phyloP scores from a whole-genome alignment of 2,113 vertebrate species.

The Seriola aureovittata region DNA sequence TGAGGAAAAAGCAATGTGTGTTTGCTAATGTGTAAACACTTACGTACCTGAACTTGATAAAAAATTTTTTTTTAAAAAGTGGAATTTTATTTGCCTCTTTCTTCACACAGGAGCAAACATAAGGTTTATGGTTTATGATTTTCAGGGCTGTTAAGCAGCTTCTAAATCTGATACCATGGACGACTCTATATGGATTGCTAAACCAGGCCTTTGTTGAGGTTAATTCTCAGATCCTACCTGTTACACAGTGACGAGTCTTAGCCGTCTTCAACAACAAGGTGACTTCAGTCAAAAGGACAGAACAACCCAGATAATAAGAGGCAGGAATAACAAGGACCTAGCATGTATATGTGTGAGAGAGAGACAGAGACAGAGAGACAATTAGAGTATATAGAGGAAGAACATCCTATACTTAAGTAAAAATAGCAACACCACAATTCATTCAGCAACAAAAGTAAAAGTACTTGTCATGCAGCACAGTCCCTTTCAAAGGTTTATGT shows the following conservation, averaged over 20 bases:
- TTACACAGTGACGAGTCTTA: neutral
- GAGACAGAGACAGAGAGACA: no score
- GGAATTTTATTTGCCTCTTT: constrained; percentile 20
- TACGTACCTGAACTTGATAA: constrained; percentile 34
- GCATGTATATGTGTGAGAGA: neutral
- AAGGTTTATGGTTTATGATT: neutral
- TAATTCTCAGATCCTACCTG: neutral
- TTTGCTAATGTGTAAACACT: constrained; percentile 14
- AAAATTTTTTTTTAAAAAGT: constrained; percentile 22
- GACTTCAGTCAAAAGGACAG: neutral
- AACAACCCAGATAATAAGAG: neutral
- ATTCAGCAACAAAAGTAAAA: no score
- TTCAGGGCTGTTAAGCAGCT: neutral
- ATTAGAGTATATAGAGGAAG: neutral
- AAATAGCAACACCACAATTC: no score
- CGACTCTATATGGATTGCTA: neutral
- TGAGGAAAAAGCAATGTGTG: neutral
- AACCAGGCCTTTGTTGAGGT: constrained; percentile 8
- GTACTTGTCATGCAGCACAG: no score
- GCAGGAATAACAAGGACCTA: neutral
- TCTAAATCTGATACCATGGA: neutral
- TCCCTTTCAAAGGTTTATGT: no score
- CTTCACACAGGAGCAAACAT: neutral
- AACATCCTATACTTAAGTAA: no score
- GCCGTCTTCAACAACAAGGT: constrained; percentile 5